A percentile compares a stretch with the other conserved stretches of the same genome.
Evolutionary conservation across 2,797 vertebrate genomes (phyloP).

Genomic region (Apodemus agrarius): DNA sequence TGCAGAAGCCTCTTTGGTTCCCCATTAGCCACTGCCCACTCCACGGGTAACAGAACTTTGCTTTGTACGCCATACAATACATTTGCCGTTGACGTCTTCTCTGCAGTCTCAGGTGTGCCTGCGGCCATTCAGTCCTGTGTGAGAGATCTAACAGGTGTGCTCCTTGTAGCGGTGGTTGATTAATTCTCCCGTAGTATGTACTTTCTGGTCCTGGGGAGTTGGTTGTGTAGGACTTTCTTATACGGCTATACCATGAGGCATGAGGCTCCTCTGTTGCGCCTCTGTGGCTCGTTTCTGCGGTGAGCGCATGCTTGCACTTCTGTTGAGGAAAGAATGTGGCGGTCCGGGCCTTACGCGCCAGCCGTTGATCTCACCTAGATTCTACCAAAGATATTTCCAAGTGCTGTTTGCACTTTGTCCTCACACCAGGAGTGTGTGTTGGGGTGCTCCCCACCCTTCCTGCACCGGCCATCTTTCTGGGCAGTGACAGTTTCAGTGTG

Average conservation of each 20-base stretch:
- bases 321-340: not conserved
- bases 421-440: not conserved
- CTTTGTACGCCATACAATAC: not conserved
- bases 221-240: not conserved
- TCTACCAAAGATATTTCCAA: conserved; percentile 36
- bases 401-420: not conserved
- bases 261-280: conserved; percentile 12
- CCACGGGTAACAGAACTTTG: not conserved
- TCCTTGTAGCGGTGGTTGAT: conserved; percentile 29
- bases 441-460: not conserved
- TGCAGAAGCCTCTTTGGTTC: not conserved
- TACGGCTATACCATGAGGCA: not conserved
- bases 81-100: not conserved
- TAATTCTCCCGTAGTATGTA: not conserved
- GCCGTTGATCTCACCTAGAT: not conserved
- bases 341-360: not conserved
- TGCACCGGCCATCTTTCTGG: not conserved
- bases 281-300: conserved; percentile 46
- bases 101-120: not conserved
- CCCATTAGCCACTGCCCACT: not conserved
- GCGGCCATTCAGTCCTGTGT: conserved; percentile 27
- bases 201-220: not conserved
- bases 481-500: conserved; percentile 16
- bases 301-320: not conserved
- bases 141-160: conserved; percentile 9